A percentile compares a stretch with the other conserved stretches of the same genome.
Evolutionary conservation across 1,140 invertebrate species (phyloP).

Genomic region (Gerris buenoi): DNA sequence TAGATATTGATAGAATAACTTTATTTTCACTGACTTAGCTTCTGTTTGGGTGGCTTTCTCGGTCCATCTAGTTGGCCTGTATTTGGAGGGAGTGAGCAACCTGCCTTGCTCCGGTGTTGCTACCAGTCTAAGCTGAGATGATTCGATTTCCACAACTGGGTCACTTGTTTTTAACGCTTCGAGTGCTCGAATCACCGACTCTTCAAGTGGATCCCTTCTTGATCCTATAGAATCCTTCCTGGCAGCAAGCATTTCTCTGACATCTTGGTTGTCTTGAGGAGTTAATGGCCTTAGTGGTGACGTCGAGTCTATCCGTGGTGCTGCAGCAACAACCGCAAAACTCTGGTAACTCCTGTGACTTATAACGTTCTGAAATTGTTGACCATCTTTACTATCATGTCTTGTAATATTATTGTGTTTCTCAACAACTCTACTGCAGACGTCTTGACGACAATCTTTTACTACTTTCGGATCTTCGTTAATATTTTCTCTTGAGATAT

Average conservation of each 20-base stretch:
- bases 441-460: no score
- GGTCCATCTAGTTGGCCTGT: conserved; percentile 8
- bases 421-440: neutral
- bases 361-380: neutral
- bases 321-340: neutral
- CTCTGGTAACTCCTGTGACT: neutral
- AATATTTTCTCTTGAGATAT: neutral
- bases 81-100: conserved; percentile 20
- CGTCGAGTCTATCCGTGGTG: neutral
- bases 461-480: neutral
- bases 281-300: neutral
- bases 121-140: conserved; percentile 18
- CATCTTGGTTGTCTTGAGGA: neutral
- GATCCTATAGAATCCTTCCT: neutral
- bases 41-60: conserved; percentile 56
- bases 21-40: no score
- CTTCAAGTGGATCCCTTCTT: neutral
- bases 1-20: no score
- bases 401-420: neutral
- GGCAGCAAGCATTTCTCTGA: neutral
- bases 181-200: conserved; percentile 3
- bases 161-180: neutral
- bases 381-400: neutral
- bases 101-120: conserved; percentile 17
- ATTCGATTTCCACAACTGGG: conserved; percentile 11